phyloP scores from a whole-genome alignment of 2,888 invertebrate species.

The Biston stratarius region DNA sequence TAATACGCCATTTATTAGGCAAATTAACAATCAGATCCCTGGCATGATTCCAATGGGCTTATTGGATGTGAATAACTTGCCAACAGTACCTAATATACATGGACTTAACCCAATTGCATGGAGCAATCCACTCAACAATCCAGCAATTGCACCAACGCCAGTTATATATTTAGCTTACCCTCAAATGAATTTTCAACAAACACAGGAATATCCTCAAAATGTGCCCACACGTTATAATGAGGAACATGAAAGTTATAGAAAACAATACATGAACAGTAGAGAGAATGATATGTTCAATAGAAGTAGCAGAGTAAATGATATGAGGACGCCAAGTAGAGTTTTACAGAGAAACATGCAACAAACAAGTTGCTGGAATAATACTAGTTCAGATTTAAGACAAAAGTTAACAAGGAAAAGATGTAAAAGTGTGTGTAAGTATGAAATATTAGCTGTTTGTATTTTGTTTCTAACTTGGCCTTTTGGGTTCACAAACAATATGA shows the following conservation, averaged over 20 bases:
- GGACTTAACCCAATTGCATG: conserved; percentile 11
- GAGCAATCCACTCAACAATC: conserved; percentile 4
- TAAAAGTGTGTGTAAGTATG: conserved; percentile 35
- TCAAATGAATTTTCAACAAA: conserved; percentile 5
- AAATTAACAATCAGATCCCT: conserved; percentile 45
- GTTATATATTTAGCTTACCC: conserved; percentile 14
- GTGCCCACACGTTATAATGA: not conserved
- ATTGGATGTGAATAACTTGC: not conserved
- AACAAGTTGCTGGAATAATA: not conserved
- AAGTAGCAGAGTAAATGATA: not conserved
- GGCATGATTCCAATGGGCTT: conserved; percentile 27
- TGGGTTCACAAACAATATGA: not conserved
- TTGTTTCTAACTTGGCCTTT: not conserved
- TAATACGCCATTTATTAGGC: conserved; percentile 54
- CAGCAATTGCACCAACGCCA: conserved; percentile 1
- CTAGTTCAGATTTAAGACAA: conserved; percentile 53
- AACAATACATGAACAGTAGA: not conserved
- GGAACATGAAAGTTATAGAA: not conserved
- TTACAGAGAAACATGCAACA: not conserved
- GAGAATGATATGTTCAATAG: conserved; percentile 5
- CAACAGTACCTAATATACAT: conserved; percentile 2
- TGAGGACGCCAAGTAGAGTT: not conserved
- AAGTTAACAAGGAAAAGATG: conserved; percentile 48
- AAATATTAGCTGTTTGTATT: not conserved
- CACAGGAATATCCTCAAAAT: conserved; percentile 15